These are phyloP conservation scores for Protobothrops flavoviridis DNA, from an alignment of 2,113 vertebrate species.

Conservation along the genomic window DNA sequence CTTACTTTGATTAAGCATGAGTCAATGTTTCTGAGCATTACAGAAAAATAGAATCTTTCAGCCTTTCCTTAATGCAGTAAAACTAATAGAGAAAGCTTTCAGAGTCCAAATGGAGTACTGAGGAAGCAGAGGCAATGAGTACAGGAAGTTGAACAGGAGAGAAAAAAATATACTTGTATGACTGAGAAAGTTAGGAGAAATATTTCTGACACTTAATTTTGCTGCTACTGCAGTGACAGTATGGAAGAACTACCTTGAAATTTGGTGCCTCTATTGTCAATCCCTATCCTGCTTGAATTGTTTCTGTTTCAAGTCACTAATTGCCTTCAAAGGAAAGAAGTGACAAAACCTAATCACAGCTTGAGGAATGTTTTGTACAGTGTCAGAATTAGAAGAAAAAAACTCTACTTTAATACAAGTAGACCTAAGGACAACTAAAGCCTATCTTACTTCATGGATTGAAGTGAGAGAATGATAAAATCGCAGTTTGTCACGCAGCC, in stretches of 20 bases:
- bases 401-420: background rate
- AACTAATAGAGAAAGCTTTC: background rate
- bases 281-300: background rate
- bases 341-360: background rate
- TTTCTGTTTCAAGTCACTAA: background rate
- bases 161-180: background rate
- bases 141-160: background rate
- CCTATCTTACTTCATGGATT: background rate
- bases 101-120: background rate
- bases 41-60: background rate
- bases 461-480: background rate
- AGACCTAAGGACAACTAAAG: background rate
- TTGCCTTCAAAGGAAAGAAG: background rate
- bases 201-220: background rate
- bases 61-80: background rate
- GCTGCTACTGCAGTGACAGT: background rate
- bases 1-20: background rate
- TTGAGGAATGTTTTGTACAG: background rate
- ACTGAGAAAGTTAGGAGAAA: background rate
- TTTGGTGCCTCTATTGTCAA: background rate
- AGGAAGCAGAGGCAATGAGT: background rate
- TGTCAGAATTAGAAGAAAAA: background rate
- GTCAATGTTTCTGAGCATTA: background rate
- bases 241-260: background rate
- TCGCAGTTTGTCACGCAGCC: too few relatives aligned